A percentile compares a stretch with the other conserved stretches of the same genome.
phyloP scores from a whole-genome alignment of 2,113 vertebrate genomes.

The Brachyhypopomus gauderio region DNA sequence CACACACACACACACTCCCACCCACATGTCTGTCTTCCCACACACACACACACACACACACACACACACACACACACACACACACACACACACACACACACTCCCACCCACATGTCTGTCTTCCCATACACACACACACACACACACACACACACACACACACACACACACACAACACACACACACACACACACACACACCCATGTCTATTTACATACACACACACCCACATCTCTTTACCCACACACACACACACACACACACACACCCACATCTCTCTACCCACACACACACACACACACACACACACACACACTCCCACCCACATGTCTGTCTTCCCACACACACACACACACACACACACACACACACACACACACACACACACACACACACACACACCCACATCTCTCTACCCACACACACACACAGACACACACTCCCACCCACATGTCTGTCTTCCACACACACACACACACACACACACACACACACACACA shows the following conservation, averaged over 20 bases:
- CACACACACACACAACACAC: constrained; percentile 13
- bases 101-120: background rate
- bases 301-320: constrained; percentile 39
- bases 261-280: background rate
- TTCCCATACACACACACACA: constrained; percentile 29
- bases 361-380: constrained; percentile 3
- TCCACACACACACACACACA: constrained; percentile 40
- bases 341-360: constrained; percentile 40
- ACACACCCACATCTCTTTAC: too few relatives aligned
- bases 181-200: constrained; percentile 41
- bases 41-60: constrained; percentile 37
- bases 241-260: constrained; percentile 41
- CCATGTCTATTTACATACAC: background rate
- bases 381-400: constrained; percentile 42
- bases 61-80: constrained; percentile 10
- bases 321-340: background rate
- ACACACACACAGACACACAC: constrained; percentile 38
- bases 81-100: constrained; percentile 42
- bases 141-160: constrained; percentile 35
- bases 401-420: background rate
- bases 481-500: constrained; percentile 3
- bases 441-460: too few relatives aligned
- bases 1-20: constrained; percentile 38
- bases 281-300: constrained; percentile 32
- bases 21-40: background rate